These are phyloP conservation scores for Aurelia aurita DNA, from an alignment of 30 jellyfish, hydroid and myxozoan genomes.

Conservation along the genomic window DNA sequence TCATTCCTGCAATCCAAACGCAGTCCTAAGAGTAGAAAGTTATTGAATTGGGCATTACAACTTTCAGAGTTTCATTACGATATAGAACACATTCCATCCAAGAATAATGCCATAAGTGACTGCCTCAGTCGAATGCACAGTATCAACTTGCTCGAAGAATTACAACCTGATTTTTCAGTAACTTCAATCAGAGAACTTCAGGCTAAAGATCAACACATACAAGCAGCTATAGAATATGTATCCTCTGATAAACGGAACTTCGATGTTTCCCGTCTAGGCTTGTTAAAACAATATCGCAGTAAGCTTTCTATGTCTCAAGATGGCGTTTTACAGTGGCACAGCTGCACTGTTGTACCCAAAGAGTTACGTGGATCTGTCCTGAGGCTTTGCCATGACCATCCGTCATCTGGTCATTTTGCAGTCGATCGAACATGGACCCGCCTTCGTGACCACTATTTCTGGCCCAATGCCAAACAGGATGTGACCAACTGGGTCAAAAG, in stretches of 20 bases:
- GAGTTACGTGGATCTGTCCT: conserved; percentile 15
- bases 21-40: no score
- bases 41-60: conserved; percentile 12
- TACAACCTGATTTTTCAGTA: conserved; percentile 1
- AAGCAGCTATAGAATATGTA: neutral
- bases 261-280: no score
- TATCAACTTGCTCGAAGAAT: conserved; percentile 29
- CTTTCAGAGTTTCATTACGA: conserved; percentile 10
- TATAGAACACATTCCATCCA: conserved; percentile 31
- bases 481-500: conserved; percentile 39
- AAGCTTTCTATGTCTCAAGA: neutral
- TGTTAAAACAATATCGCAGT: neutral
- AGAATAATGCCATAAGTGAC: no score
- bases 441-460: conserved; percentile 9
- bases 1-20: conserved; percentile 33
- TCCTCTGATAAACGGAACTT: no score
- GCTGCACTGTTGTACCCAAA: conserved; percentile 32
- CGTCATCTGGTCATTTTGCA: conserved; percentile 38
- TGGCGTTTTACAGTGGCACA: conserved; percentile 32
- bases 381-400: conserved; percentile 44
- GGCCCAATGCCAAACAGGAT: conserved; percentile 31
- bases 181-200: conserved; percentile 32
- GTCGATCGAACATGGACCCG: conserved; percentile 37
- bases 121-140: conserved; percentile 47
- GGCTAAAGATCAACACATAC: conserved; percentile 20